phyloP scores from a whole-genome alignment of 1,140 invertebrate genomes.

The Papilio machaon region DNA sequence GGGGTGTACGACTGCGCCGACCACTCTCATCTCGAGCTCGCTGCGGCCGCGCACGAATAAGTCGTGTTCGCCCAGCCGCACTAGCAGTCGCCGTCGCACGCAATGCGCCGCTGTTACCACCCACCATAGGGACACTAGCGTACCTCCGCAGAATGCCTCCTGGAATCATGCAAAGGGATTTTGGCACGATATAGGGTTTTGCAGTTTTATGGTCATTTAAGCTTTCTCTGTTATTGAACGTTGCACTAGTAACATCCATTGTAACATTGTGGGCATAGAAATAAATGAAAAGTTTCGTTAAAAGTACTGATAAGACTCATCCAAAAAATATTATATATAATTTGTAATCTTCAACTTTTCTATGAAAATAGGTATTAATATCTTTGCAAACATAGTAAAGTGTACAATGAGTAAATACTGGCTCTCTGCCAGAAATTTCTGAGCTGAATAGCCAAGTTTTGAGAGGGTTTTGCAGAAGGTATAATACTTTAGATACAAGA shows the following conservation, averaged over 20 bases:
- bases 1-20: conserved; percentile 89
- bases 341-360: not conserved
- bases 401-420: not conserved
- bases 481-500: not conserved
- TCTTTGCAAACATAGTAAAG: not conserved
- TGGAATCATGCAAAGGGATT: conserved; percentile 55
- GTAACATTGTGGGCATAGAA: no score
- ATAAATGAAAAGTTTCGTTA: no score
- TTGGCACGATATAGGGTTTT: not conserved
- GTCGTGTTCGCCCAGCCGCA: conserved; percentile 90
- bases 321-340: no score
- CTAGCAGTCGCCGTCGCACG: conserved; percentile 88
- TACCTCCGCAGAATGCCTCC: conserved; percentile 96
- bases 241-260: not conserved
- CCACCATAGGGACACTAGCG: conserved; percentile 92
- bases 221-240: not conserved
- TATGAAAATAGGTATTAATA: not conserved
- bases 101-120: conserved; percentile 96
- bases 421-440: not conserved
- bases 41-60: conserved; percentile 63
- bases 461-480: not conserved
- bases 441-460: conserved; percentile 6
- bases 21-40: conserved; percentile 87
- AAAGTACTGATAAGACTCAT: no score
- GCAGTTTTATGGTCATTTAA: no score